A percentile compares a stretch with the other conserved stretches of the same genome.
Evolutionary conservation across 2,888 invertebrate species (phyloP).

Genomic region (Lithophane socia): DNA sequence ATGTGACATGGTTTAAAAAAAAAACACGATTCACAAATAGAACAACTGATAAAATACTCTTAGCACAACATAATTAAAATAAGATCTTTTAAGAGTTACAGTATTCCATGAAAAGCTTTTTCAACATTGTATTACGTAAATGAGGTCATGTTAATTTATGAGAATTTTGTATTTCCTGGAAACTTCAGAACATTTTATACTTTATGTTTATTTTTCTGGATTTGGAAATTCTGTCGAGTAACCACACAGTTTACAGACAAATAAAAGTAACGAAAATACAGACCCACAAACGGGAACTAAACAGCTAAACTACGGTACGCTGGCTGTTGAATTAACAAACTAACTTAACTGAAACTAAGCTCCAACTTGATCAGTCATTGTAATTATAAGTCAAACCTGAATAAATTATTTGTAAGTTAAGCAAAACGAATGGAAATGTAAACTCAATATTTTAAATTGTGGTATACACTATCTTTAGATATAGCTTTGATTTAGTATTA

Average conservation of each 20-base stretch:
- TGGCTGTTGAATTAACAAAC: slow-evolving; percentile 35
- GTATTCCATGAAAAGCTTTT: not conserved
- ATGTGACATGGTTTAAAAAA: not conserved
- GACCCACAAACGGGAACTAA: slow-evolving; percentile 23
- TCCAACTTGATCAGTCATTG: slow-evolving; percentile 39
- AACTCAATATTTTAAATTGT: not conserved
- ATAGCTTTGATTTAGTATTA: no score
- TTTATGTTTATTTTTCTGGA: not conserved
- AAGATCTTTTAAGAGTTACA: not conserved
- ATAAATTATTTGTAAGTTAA: slow-evolving; percentile 30
- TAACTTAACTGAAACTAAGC: slow-evolving; percentile 51
- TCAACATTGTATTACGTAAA: not conserved
- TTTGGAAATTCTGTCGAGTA: not conserved
- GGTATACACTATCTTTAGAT: not conserved
- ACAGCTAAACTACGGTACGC: slow-evolving; percentile 37
- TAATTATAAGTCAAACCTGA: slow-evolving; percentile 44
- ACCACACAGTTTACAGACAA: not conserved
- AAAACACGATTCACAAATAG: no score
- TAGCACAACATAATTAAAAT: not conserved
- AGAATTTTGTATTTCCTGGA: not conserved
- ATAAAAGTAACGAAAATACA: slow-evolving; percentile 12
- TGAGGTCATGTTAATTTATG: not conserved
- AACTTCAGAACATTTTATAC: not conserved
- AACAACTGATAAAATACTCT: not conserved
- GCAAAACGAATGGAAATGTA: slow-evolving; percentile 3